Evolutionary conservation across 2,888 invertebrate genomes (phyloP).

Genomic region (Phorcus lineatus): DNA sequence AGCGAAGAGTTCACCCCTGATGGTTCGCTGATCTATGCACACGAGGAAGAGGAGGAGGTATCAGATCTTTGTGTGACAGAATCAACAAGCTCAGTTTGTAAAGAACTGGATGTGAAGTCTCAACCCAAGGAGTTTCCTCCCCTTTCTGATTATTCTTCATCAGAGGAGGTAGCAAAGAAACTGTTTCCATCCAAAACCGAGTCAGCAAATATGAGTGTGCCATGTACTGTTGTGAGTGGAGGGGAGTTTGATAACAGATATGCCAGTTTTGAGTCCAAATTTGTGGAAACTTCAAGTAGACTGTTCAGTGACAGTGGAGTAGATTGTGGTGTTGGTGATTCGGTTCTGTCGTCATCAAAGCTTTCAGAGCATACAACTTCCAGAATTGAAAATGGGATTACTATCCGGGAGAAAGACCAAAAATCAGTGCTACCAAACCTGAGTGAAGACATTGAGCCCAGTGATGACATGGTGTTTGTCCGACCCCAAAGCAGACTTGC

Average conservation of each 20-base stretch:
- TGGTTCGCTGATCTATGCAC: background rate
- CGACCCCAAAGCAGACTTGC: background rate
- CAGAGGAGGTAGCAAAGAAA: background rate
- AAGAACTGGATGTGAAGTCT: background rate
- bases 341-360: background rate
- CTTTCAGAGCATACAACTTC: background rate
- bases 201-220: background rate
- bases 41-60: background rate
- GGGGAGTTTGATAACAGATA: background rate
- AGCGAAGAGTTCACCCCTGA: constrained; percentile 4
- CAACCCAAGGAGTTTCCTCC: background rate
- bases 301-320: constrained; percentile 21
- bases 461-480: constrained; percentile 1
- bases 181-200: background rate
- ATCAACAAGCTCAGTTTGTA: background rate
- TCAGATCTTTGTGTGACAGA: background rate
- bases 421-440: background rate
- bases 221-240: background rate
- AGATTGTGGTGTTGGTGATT: constrained; percentile 13
- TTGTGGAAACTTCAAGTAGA: background rate
- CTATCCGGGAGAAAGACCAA: background rate
- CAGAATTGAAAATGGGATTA: background rate
- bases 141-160: too few relatives aligned
- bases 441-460: background rate
- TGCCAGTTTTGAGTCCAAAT: background rate